Conservation (phyloP, 2,888 invertebrate genomes). For the Drosophila heteroneura region DNA sequence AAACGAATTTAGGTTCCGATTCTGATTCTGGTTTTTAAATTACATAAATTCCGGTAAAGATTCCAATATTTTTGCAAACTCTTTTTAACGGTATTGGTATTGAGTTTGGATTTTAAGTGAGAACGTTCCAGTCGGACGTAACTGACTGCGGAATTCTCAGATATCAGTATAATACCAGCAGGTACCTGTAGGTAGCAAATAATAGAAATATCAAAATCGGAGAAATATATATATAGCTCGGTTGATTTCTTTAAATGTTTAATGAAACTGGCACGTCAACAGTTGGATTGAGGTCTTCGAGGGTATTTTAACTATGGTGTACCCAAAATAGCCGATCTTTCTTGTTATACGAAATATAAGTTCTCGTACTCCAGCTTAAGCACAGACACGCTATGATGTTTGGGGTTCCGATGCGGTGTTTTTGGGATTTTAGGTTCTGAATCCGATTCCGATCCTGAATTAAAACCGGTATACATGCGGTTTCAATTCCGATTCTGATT, state of each 20-base stretch:
- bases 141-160: background rate
- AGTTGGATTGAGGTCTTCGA: background rate
- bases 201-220: background rate
- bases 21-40: too few species aligned
- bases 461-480: background rate
- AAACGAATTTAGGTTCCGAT: background rate
- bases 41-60: background rate
- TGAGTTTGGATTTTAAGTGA: background rate
- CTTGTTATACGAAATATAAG: background rate
- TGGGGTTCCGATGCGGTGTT: background rate
- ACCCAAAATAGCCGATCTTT: background rate
- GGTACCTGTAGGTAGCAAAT: background rate
- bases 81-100: background rate
- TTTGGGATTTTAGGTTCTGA: background rate
- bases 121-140: background rate
- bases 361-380: background rate
- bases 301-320: background rate
- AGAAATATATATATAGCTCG: too few species aligned
- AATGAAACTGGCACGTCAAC: background rate
- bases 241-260: background rate
- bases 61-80: background rate
- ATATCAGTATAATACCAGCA: background rate
- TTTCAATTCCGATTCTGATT: background rate
- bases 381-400: background rate
- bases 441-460: background rate